Evolutionary conservation across 2,113 vertebrate genomes (phyloP).

Genomic region (Columba livia): DNA sequence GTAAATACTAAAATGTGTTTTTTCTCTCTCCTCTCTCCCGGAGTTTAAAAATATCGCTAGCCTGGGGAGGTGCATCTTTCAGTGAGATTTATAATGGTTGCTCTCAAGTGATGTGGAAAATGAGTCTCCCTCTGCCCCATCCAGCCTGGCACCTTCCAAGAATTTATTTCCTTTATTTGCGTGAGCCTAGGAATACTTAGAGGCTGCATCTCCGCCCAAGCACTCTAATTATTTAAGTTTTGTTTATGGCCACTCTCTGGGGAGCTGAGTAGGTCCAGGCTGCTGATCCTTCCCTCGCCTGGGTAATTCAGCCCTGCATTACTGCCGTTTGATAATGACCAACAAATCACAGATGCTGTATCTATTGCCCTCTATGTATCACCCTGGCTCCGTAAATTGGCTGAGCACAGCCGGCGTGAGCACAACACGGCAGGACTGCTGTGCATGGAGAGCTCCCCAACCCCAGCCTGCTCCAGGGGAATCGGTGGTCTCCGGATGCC

Average conservation of each 20-base stretch:
- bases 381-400: rapidly evolving
- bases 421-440: background rate
- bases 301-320: constrained; percentile 27
- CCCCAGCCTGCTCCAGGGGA: background rate
- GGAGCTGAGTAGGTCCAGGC: background rate
- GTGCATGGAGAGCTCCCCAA: background rate
- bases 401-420: background rate
- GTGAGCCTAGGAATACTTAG: constrained; percentile 55
- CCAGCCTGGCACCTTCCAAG: constrained; percentile 65
- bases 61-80: constrained; percentile 72
- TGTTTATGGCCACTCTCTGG: constrained; percentile 63
- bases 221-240: constrained; percentile 71
- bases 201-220: constrained; percentile 39
- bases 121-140: constrained; percentile 57
- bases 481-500: background rate
- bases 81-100: constrained; percentile 69
- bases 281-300: background rate
- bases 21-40: background rate
- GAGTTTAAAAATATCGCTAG: constrained; percentile 71
- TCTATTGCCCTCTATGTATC: background rate
- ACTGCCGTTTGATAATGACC: background rate
- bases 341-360: constrained; percentile 10
- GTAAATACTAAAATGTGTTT: constrained; percentile 53
- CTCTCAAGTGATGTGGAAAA: constrained; percentile 69
- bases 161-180: constrained; percentile 73